A percentile compares a stretch with the other conserved stretches of the same genome.
Evolutionary conservation across 2,888 invertebrate species (phyloP).

Genomic region (Lasioglossum leucozonium): DNA sequence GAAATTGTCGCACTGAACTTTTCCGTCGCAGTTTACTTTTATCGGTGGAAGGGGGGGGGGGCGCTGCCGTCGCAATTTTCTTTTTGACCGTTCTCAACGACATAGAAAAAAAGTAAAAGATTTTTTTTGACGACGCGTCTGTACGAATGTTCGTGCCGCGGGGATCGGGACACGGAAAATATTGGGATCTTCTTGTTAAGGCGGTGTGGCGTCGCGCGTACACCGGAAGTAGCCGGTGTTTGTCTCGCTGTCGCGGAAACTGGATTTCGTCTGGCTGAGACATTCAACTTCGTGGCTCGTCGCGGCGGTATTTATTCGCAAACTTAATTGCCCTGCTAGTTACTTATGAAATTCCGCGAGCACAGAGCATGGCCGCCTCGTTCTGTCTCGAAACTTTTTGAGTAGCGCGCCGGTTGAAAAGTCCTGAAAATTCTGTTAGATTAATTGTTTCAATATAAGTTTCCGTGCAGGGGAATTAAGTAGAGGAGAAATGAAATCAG

Average conservation of each 20-base stretch:
- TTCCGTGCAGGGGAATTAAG: background rate
- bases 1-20: slow-evolving; percentile 2
- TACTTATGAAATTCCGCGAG: slow-evolving; percentile 37
- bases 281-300: slow-evolving; percentile 10
- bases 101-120: background rate
- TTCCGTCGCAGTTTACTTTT: slow-evolving; percentile 7
- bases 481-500: no score
- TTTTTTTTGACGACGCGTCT: background rate
- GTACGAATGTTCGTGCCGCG: background rate
- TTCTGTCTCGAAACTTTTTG: background rate
- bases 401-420: background rate
- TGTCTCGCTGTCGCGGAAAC: slow-evolving; percentile 34
- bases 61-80: background rate
- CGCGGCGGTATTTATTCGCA: slow-evolving; percentile 38
- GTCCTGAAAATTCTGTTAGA: background rate
- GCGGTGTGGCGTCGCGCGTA: background rate
- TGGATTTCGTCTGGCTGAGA: slow-evolving; percentile 8
- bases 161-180: background rate
- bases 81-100: background rate
- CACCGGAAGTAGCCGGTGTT: slow-evolving; percentile 14
- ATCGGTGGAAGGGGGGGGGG: background rate
- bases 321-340: slow-evolving; percentile 47
- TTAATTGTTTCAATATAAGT: background rate
- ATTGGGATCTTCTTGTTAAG: background rate
- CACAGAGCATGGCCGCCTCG: background rate